These are phyloP conservation scores for Euspilapteryx auroguttella DNA, from an alignment of 2,888 invertebrate genomes.

Conservation along the genomic window DNA sequence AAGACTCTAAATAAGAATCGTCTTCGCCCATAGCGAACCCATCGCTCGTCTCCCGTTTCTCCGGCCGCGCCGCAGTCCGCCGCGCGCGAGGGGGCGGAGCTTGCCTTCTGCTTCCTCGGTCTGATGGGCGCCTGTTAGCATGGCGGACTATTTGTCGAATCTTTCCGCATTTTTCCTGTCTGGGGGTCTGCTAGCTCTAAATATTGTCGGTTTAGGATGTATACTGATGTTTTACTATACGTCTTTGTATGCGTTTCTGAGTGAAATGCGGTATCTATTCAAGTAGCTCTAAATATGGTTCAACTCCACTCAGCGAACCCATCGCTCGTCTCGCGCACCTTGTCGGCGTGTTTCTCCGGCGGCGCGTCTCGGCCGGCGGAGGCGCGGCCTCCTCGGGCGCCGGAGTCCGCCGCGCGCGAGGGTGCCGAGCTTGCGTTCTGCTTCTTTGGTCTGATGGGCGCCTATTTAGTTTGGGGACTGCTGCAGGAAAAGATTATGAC, in stretches of 20 bases:
- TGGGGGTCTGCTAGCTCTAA: too few species aligned
- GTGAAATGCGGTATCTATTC: too few species aligned
- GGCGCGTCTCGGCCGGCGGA: conserved; percentile 31
- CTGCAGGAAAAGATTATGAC: conserved; percentile 99
- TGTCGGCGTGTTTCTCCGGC: conserved; percentile 32
- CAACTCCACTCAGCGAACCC: conserved; percentile 26
- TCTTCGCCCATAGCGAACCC: conserved; percentile 26
- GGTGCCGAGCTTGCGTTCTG: conserved; percentile 64
- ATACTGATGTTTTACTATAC: too few species aligned
- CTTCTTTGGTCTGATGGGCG: conserved; percentile 84
- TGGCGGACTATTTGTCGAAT: too few species aligned
- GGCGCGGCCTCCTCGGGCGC: conserved; percentile 11
- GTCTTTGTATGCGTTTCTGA: too few species aligned
- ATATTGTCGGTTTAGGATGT: too few species aligned
- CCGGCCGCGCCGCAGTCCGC: too few species aligned
- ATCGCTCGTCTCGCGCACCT: conserved; percentile 17
- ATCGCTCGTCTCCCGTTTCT: conserved; percentile 25
- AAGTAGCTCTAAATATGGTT: too few species aligned
- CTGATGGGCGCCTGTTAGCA: conserved; percentile 88
- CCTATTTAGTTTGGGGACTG: conserved; percentile 94
- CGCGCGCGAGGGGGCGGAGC: conserved; percentile 22
- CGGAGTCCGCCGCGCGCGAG: conserved; percentile 18
- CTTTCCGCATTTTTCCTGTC: too few species aligned
- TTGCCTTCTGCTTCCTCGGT: conserved; percentile 79
- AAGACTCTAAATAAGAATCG: too few species aligned